Evolutionary conservation across 2,888 invertebrate species (phyloP).

Genomic region (Ornithoptera alexandrae): DNA sequence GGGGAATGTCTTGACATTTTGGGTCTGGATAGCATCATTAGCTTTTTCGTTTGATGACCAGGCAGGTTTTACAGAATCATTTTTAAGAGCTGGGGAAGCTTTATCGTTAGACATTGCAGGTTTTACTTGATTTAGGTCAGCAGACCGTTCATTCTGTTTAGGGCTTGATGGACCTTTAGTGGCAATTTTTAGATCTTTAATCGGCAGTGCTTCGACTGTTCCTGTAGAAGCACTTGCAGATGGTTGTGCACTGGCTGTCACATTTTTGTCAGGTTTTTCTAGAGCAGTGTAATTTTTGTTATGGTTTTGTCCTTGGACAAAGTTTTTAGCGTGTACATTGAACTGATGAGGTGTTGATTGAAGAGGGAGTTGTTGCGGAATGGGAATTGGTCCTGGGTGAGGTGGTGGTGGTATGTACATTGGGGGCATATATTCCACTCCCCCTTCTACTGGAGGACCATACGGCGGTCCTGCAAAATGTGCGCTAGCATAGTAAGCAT

Average conservation of each 20-base stretch:
- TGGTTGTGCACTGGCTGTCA: conserved; percentile 46
- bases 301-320: conserved; percentile 67
- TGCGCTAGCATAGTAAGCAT: conserved; percentile 69
- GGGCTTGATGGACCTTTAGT: conserved; percentile 61
- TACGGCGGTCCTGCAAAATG: conserved; percentile 64
- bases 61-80: conserved; percentile 58
- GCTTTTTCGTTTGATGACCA: conserved; percentile 58
- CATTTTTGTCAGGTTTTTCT: conserved; percentile 46
- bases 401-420: conserved; percentile 64
- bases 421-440: conserved; percentile 68
- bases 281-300: conserved; percentile 49
- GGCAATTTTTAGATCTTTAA: conserved; percentile 71
- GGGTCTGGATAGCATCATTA: conserved; percentile 31
- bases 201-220: conserved; percentile 60
- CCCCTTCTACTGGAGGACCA: conserved; percentile 63
- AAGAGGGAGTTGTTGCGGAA: conserved; percentile 58
- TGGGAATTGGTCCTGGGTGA: conserved; percentile 56
- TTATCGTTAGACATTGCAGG: conserved; percentile 51
- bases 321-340: conserved; percentile 76
- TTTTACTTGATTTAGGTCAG: conserved; percentile 47
- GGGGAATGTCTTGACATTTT: conserved; percentile 53
- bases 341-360: conserved; percentile 67
- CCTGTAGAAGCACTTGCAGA: conserved; percentile 40
- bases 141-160: conserved; percentile 55
- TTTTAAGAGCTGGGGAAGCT: conserved; percentile 49